These are phyloP conservation scores for Zeugodacus cucurbitae DNA, from an alignment of 1,140 invertebrate species.

Conservation along the genomic window DNA sequence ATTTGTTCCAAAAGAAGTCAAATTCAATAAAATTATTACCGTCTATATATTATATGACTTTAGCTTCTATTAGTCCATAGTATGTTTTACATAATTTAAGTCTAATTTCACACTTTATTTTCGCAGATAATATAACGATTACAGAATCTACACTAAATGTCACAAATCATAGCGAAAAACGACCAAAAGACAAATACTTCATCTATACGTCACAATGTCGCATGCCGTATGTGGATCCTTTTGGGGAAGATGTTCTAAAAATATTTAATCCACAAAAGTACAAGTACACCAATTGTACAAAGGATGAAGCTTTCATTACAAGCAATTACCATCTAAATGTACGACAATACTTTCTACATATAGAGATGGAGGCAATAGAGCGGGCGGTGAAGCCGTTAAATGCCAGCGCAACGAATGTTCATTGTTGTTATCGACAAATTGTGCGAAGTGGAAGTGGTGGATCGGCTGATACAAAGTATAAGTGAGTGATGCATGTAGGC, in stretches of 20 bases:
- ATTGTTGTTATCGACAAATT: slow-evolving; percentile 71
- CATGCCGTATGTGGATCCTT: slow-evolving; percentile 76
- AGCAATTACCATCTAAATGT: slow-evolving; percentile 50
- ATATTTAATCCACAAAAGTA: slow-evolving; percentile 70
- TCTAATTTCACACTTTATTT: too few relatives aligned
- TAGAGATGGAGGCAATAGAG: slow-evolving; percentile 45
- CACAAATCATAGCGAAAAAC: neutral
- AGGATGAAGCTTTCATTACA: slow-evolving; percentile 66
- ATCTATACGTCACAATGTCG: slow-evolving; percentile 67
- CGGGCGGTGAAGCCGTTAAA: neutral
- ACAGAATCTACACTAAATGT: neutral
- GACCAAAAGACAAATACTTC: slow-evolving; percentile 54
- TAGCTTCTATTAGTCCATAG: too few relatives aligned
- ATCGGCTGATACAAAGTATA: slow-evolving; percentile 64
- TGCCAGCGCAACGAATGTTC: slow-evolving; percentile 14
- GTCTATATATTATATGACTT: too few relatives aligned
- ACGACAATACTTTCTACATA: slow-evolving; percentile 52
- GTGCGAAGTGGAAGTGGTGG: slow-evolving; percentile 53
- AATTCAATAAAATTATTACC: too few relatives aligned
- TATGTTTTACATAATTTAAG: too few relatives aligned
- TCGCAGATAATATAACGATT: too few relatives aligned
- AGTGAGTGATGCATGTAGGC: slow-evolving; percentile 55
- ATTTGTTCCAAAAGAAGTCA: too few relatives aligned
- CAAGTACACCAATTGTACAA: slow-evolving; percentile 68
- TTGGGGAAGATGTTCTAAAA: slow-evolving; percentile 71